phyloP scores from a whole-genome alignment of 1,140 invertebrate species.

The Bacillus rossius region DNA sequence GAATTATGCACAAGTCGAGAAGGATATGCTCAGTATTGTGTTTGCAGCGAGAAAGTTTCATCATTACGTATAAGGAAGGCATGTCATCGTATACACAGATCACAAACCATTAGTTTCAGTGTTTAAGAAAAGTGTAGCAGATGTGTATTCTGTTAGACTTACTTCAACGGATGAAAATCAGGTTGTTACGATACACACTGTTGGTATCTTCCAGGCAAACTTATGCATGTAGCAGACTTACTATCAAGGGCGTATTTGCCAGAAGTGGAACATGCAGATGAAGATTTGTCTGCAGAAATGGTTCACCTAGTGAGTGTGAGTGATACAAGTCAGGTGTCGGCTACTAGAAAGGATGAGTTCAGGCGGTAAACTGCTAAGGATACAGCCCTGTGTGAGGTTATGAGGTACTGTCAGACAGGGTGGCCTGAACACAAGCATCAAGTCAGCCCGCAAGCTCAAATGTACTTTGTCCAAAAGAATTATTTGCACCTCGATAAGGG shows the following conservation, averaged over 20 bases:
- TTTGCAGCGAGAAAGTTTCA: constrained; percentile 25
- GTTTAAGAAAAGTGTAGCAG: constrained; percentile 35
- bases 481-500: constrained; percentile 22
- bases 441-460: constrained; percentile 2
- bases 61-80: constrained; percentile 25
- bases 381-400: not conserved
- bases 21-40: constrained; percentile 25
- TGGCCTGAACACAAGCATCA: constrained; percentile 10
- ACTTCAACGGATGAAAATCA: constrained; percentile 39
- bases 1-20: constrained; percentile 26
- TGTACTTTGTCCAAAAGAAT: constrained; percentile 9
- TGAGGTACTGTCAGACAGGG: not conserved
- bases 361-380: constrained; percentile 11
- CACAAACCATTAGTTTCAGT: constrained; percentile 31
- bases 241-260: constrained; percentile 33
- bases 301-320: not conserved
- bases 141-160: constrained; percentile 33
- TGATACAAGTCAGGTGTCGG: not conserved
- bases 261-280: constrained; percentile 1
- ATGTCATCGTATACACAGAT: constrained; percentile 22
- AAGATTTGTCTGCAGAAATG: constrained; percentile 1
- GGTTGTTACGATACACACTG: constrained; percentile 33
- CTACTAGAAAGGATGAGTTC: not conserved
- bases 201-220: constrained; percentile 39
- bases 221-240: constrained; percentile 41